phyloP scores from a whole-genome alignment of 2,888 invertebrate species.

The Ichneumon xanthorius region DNA sequence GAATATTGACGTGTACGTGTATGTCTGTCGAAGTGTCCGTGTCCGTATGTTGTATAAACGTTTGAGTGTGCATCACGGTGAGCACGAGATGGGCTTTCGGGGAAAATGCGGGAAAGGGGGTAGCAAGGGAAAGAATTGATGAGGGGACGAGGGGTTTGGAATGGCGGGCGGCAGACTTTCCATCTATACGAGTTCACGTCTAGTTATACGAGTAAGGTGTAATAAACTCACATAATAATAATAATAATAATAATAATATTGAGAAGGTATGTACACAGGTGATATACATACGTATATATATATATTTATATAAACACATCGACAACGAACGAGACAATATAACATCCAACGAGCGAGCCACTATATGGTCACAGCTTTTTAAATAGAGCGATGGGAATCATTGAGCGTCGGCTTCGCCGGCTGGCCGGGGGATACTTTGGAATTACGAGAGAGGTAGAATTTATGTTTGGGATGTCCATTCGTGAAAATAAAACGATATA shows the following conservation, averaged over 20 bases:
- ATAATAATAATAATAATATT: conserved; percentile 77
- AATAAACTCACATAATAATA: conserved; percentile 82
- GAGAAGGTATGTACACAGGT: too few species aligned
- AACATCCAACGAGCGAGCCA: conserved; percentile 85
- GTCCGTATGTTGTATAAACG: conserved; percentile 28
- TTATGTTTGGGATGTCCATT: conserved; percentile 12
- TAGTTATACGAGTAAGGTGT: conserved; percentile 77
- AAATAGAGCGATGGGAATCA: conserved; percentile 77
- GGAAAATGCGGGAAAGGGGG: conserved; percentile 54
- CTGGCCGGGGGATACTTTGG: conserved; percentile 56
- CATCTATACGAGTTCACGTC: conserved; percentile 71
- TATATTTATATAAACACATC: conserved; percentile 80
- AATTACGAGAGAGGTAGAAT: conserved; percentile 26
- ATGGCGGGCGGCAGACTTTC: conserved; percentile 66
- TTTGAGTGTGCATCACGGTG: conserved; percentile 57
- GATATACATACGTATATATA: too few species aligned
- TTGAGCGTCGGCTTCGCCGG: conserved; percentile 57
- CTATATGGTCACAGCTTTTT: conserved; percentile 84
- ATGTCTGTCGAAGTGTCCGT: conserved; percentile 39
- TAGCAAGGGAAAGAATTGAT: conserved; percentile 58
- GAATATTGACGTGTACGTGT: conserved; percentile 62
- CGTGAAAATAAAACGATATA: conserved; percentile 1
- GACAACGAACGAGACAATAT: conserved; percentile 85
- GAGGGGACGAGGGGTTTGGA: conserved; percentile 24
- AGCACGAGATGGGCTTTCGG: conserved; percentile 25